Base-by-base conservation (phyloP, 2,888 invertebrate species). In the Nymphalis urticae region DNA sequence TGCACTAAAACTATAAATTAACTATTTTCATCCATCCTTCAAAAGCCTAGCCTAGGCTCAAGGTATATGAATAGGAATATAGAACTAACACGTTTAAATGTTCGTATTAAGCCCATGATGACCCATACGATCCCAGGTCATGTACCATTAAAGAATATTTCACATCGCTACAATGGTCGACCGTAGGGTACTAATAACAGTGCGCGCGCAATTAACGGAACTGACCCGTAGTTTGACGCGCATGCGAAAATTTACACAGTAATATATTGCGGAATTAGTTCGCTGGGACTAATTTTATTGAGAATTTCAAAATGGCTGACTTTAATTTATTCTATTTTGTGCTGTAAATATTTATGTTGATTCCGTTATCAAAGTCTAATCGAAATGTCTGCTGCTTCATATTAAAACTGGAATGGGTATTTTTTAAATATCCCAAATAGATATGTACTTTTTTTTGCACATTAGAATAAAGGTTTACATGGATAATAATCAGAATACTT, bases 221-320 rank as follows among this genome's bases (percentile, higher is more conserved):
- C 77, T 75, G 70, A 69, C 70, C 71, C 66, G 62, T 58, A 63
- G 63, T 70, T 70, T 72, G 71, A 70, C 71, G 72, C 69, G 72
- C 67, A 72, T 74, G 73, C 71, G 70, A 73, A 72, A 74, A 72
- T 73, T 74, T 69, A 72, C 74, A 69, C 68, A 69, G 73, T 64
- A 36, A 68, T 74, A 72, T 72, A 74, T 70, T 56, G 62, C 58
- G 61, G 70, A 73, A 72, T 67, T 59, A 62, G 54, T 64, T 59
- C 64, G 66, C 27, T 42, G 21, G 21, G 36, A 59, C 53, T 64
- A 56, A 56, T 56, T 42, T 48, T 60, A 36, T 24, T 54, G 13
- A 48, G 17, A 51, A 42, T 42, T 62, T 16, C 48, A n/a, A 54
- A 50, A 54, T 56, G 47, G 53, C 47, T 27, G 47, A 32, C n/a